phyloP scores from a whole-genome alignment of 2,113 vertebrate genomes.

The Columba livia region DNA sequence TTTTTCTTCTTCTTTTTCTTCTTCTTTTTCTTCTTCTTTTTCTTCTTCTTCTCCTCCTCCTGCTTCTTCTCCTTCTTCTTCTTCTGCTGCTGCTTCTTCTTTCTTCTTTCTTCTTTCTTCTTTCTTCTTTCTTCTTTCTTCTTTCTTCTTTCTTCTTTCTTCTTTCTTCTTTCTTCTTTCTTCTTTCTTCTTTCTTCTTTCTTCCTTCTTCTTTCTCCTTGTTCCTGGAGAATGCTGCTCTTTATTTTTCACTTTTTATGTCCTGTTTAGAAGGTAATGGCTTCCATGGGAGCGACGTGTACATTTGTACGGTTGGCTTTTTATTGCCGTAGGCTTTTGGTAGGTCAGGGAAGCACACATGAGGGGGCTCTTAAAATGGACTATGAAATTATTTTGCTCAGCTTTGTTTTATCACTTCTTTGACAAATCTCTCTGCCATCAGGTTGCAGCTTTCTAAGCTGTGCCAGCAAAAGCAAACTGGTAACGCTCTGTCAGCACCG shows the following conservation, averaged over 20 bases:
- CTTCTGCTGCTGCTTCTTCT: background rate
- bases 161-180: too few species aligned
- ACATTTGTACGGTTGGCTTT: background rate
- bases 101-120: too few species aligned
- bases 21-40: too few species aligned
- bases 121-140: too few species aligned
- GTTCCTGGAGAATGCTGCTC: background rate
- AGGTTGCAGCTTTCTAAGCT: background rate
- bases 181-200: too few species aligned
- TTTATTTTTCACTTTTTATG: background rate
- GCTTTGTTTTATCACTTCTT: background rate
- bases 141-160: too few species aligned
- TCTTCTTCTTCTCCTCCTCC: too few species aligned
- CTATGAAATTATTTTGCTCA: background rate
- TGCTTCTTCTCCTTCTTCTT: too few species aligned
- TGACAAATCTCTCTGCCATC: background rate
- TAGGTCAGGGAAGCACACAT: background rate
- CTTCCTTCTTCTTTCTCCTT: too few species aligned
- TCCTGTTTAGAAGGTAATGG: background rate
- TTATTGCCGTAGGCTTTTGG: slow-evolving; percentile 1
- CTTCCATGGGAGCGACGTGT: background rate
- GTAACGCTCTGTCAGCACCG: background rate
- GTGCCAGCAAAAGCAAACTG: background rate
- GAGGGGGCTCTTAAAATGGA: background rate
- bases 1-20: too few species aligned